These are phyloP conservation scores for Agapetus fuscipes DNA, from an alignment of 2,888 invertebrate genomes.

Conservation along the genomic window DNA sequence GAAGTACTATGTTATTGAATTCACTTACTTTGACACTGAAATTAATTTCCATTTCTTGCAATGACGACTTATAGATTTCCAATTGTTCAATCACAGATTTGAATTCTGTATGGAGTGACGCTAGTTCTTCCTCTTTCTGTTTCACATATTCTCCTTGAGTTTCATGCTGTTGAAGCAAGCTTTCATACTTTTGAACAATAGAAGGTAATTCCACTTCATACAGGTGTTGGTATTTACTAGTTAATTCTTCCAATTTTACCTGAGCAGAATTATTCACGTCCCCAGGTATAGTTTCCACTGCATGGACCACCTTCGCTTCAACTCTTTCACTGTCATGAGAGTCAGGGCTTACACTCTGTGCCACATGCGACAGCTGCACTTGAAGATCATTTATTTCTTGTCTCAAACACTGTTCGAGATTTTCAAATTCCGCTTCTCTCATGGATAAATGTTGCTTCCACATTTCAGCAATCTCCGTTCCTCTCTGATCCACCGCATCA, in stretches of 20 bases:
- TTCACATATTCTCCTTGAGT: background rate
- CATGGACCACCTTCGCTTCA: background rate
- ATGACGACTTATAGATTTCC: conserved; percentile 4
- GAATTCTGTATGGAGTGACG: background rate
- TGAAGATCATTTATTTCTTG: conserved; percentile 43
- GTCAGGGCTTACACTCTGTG: background rate
- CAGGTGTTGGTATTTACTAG: conserved; percentile 4
- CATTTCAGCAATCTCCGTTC: conserved; percentile 57
- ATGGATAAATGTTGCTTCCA: conserved; percentile 60
- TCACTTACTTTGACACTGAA: conserved; percentile 17
- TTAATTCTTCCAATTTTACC: conserved; percentile 16
- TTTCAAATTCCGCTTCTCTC: conserved; percentile 52
- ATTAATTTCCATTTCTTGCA: conserved; percentile 11
- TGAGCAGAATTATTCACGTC: no score
- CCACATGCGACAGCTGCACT: conserved; percentile 23
- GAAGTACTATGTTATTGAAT: conserved; percentile 7
- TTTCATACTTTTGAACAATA: conserved; percentile 9
- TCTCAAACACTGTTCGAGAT: conserved; percentile 40
- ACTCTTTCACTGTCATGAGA: background rate
- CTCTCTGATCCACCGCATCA: conserved; percentile 53
- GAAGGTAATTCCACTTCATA: conserved; percentile 8
- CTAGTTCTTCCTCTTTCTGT: conserved; percentile 7
- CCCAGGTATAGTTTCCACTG: background rate
- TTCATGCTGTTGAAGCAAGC: conserved; percentile 5
- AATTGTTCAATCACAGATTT: background rate